phyloP scores from a whole-genome alignment of 2,888 invertebrate genomes.

The Trichogramma evanescens region DNA sequence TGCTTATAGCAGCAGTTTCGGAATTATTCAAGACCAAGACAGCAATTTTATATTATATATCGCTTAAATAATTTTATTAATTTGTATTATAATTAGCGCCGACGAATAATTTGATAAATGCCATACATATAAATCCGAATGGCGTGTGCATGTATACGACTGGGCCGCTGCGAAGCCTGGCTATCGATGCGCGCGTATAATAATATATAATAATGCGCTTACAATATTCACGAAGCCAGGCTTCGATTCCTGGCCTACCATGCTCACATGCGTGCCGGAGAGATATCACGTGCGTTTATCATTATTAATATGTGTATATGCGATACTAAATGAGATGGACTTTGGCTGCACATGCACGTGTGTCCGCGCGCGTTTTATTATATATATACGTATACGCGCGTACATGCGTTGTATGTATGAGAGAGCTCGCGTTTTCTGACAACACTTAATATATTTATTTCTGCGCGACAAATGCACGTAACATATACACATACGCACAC shows the following conservation, averaged over 20 bases:
- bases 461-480: too few species aligned
- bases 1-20: too few species aligned
- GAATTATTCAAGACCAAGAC: too few species aligned
- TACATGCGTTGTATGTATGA: too few species aligned
- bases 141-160: constrained; percentile 7
- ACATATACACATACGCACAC: too few species aligned
- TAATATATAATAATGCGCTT: constrained; percentile 16
- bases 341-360: background rate
- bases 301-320: constrained; percentile 14
- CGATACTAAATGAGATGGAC: constrained; percentile 2
- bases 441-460: too few species aligned
- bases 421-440: too few species aligned
- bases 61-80: constrained; percentile 20
- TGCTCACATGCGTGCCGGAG: background rate
- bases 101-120: constrained; percentile 22
- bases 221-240: constrained; percentile 13
- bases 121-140: constrained; percentile 21
- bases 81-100: constrained; percentile 20
- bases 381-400: too few species aligned
- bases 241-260: background rate
- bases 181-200: constrained; percentile 9
- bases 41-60: background rate
- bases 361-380: too few species aligned
- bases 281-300: constrained; percentile 17
- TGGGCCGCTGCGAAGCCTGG: background rate